A percentile compares a stretch with the other conserved stretches of the same genome.
Conservation (phyloP, 1,140 invertebrate genomes). For the Drosophila miranda region DNA sequence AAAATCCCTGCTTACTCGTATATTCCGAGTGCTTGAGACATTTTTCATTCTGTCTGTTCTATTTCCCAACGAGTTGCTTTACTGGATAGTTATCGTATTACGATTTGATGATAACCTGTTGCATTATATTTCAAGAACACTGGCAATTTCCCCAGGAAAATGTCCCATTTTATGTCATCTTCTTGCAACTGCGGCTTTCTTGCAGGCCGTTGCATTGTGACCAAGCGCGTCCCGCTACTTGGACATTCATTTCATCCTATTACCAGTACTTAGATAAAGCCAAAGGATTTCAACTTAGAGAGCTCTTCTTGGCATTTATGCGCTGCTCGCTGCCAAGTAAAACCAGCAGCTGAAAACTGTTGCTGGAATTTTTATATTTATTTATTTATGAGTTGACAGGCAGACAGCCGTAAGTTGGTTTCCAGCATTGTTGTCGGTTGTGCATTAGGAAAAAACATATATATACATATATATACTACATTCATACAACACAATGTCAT, state of each 20-base stretch:
- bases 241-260: slow-evolving; percentile 39
- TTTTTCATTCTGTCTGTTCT: not conserved
- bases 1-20: too few species aligned
- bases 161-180: not conserved
- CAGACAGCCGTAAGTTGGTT: slow-evolving; percentile 4
- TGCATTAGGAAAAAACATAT: slow-evolving; percentile 4
- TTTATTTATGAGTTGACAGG: slow-evolving; percentile 59
- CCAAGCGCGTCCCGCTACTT: not conserved
- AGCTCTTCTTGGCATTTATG: slow-evolving; percentile 41
- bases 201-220: slow-evolving; percentile 21
- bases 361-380: slow-evolving; percentile 47
- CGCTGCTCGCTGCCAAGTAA: slow-evolving; percentile 45
- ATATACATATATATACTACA: slow-evolving; percentile 7
- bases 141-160: slow-evolving; percentile 2
- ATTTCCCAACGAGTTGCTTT: too few species aligned
- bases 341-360: slow-evolving; percentile 39
- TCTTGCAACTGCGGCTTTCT: slow-evolving; percentile 6
- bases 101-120: not conserved
- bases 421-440: slow-evolving; percentile 15
- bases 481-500: too few species aligned
- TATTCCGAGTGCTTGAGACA: not conserved
- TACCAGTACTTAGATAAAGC: slow-evolving; percentile 55
- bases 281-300: slow-evolving; percentile 41
- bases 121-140: not conserved
- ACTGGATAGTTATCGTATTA: too few species aligned